A percentile compares a stretch with the other conserved stretches of the same genome.
Conservation (phyloP, 2,888 invertebrate species). For the Amblyteles armatorius region DNA sequence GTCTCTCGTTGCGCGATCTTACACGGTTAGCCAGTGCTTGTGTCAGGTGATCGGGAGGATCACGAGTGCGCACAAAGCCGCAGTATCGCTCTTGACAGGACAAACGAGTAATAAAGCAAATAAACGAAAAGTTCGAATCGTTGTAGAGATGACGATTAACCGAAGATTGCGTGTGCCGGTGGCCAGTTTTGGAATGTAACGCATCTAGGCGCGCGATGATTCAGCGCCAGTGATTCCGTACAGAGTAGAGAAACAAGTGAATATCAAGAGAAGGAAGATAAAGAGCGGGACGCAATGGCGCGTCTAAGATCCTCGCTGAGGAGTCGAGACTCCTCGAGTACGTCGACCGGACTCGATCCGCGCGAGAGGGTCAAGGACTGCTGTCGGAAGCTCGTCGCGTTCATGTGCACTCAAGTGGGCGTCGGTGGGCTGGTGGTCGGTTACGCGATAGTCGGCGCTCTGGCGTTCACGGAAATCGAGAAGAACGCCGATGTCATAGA, state of each 20-base stretch:
- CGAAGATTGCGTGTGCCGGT: not conserved
- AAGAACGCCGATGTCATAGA: constrained; percentile 85
- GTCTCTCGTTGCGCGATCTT: constrained; percentile 10
- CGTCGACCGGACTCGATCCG: constrained; percentile 89
- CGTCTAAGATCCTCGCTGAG: constrained; percentile 87
- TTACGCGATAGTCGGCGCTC: constrained; percentile 94
- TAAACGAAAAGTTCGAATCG: not conserved
- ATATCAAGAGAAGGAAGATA: not conserved
- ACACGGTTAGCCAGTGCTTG: not conserved
- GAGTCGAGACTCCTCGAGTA: constrained; percentile 88
- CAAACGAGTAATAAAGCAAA: not conserved
- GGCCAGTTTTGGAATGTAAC: not conserved
- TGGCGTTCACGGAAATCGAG: constrained; percentile 93
- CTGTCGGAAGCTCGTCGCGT: constrained; percentile 93
- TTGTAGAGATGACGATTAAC: not conserved
- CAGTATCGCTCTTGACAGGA: not conserved
- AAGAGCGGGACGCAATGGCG: constrained; percentile 71
- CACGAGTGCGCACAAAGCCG: not conserved
- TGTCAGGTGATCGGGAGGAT: not conserved
- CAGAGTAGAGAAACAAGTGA: not conserved
- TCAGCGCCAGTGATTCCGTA: not conserved
- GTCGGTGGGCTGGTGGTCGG: constrained; percentile 95
- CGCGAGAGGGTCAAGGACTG: constrained; percentile 93
- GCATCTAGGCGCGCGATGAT: not conserved
- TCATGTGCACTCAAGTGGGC: constrained; percentile 96